These are phyloP conservation scores for Nothura maculosa DNA, from an alignment of 2,797 vertebrate species.

Conservation along the genomic window DNA sequence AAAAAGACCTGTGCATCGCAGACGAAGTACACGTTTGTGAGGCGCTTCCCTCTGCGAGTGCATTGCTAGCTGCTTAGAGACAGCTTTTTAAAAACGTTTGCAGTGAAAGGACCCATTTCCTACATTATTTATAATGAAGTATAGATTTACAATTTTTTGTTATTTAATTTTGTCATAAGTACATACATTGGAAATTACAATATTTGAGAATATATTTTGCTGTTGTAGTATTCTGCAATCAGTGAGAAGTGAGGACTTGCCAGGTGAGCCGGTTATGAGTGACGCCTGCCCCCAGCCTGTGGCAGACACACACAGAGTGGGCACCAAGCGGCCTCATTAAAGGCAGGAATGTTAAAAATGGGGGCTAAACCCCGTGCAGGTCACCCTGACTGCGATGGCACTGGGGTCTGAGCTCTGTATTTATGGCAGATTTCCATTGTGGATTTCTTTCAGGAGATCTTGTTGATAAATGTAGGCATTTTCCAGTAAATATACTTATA, in stretches of 20 bases:
- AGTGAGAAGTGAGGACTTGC: background rate
- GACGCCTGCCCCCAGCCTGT: background rate
- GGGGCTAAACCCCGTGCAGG: background rate
- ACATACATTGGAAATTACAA: background rate
- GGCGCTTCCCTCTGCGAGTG: no score
- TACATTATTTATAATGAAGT: background rate
- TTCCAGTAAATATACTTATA: background rate
- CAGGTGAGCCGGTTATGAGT: background rate
- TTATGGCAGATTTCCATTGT: background rate
- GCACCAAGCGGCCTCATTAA: background rate
- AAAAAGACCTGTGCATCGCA: background rate
- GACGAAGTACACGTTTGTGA: background rate
- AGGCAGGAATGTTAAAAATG: background rate
- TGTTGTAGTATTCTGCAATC: background rate
- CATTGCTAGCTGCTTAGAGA: background rate
- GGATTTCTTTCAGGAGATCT: background rate
- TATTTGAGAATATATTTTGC: background rate
- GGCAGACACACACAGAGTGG: background rate
- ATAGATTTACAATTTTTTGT: background rate
- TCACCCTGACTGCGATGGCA: background rate
- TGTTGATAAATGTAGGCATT: background rate
- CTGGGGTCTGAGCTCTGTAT: background rate
- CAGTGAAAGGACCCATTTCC: background rate
- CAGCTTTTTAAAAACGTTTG: background rate
- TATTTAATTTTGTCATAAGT: background rate